These are phyloP conservation scores for Graptemys geographica DNA, from an alignment of 2,797 vertebrate genomes.

Conservation along the genomic window DNA sequence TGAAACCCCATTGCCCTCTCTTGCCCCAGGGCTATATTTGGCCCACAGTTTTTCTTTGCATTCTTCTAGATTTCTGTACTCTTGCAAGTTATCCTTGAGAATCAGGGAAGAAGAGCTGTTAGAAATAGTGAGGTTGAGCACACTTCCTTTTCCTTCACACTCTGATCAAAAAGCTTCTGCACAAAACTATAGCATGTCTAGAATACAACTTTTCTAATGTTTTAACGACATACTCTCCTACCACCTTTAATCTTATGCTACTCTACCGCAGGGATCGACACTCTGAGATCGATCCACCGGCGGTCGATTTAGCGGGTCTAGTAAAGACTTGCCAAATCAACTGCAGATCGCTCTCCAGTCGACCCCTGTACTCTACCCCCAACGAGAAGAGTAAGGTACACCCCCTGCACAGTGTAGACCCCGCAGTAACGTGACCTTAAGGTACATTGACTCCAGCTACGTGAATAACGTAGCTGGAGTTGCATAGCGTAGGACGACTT, in stretches of 20 bases:
- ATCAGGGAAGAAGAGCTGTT: neutral
- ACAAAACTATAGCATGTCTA: neutral
- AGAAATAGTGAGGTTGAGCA: constrained; percentile 18
- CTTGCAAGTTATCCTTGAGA: constrained; percentile 14
- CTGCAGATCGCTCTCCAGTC: no score
- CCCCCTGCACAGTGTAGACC: no score
- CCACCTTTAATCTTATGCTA: neutral
- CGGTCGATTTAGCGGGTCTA: no score
- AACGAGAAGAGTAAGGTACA: no score
- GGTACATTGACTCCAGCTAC: no score
- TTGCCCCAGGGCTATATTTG: constrained; percentile 33
- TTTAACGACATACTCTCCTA: constrained; percentile 44
- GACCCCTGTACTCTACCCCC: no score
- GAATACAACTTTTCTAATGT: constrained; percentile 15
- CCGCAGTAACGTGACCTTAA: no score
- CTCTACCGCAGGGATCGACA: no score
- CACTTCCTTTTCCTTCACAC: neutral
- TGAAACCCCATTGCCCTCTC: neutral
- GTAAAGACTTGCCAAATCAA: no score
- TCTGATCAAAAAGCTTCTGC: constrained; percentile 34
- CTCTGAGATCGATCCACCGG: no score
- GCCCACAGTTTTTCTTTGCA: neutral
- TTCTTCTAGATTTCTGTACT: constrained; percentile 15
- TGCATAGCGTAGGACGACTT: no score
- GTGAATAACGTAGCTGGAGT: no score